These are phyloP conservation scores for Moxostoma hubbsi DNA, from an alignment of 2,797 vertebrate genomes.

Conservation along the genomic window DNA sequence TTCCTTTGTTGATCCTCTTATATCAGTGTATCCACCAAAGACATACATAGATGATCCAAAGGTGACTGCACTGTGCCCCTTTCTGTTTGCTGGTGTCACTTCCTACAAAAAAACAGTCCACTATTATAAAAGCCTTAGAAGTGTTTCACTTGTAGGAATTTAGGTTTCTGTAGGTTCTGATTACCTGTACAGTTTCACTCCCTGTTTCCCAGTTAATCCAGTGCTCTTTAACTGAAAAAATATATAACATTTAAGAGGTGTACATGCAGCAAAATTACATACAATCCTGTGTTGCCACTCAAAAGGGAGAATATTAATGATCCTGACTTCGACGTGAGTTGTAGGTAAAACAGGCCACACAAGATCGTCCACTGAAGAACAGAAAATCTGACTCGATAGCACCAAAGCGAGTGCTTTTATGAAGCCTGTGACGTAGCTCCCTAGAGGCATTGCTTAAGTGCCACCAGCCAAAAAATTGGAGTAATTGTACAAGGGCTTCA, in stretches of 20 bases:
- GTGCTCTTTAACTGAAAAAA: slow-evolving; percentile 67
- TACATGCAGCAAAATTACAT: neutral
- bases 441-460: too few relatives aligned
- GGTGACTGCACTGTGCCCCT: slow-evolving; percentile 84
- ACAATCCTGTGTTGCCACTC: too few relatives aligned
- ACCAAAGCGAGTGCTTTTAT: too few relatives aligned
- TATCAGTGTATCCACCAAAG: slow-evolving; percentile 86
- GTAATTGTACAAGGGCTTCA: too few relatives aligned
- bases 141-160: neutral
- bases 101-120: slow-evolving; percentile 62
- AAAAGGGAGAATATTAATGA: too few relatives aligned
- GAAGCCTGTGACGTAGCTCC: too few relatives aligned
- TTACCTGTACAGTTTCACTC: slow-evolving; percentile 70
- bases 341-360: too few relatives aligned
- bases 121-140: neutral
- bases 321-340: too few relatives aligned
- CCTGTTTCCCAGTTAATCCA: slow-evolving; percentile 70
- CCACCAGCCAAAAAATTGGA: too few relatives aligned
- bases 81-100: slow-evolving; percentile 81
- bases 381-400: too few relatives aligned
- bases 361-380: too few relatives aligned
- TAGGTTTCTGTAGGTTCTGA: slow-evolving; percentile 31
- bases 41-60: slow-evolving; percentile 80
- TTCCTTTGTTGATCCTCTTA: slow-evolving; percentile 84
- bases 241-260: slow-evolving; percentile 22